These are phyloP conservation scores for Acanthiza pusilla DNA, from an alignment of 2,797 vertebrate species.

Conservation along the genomic window DNA sequence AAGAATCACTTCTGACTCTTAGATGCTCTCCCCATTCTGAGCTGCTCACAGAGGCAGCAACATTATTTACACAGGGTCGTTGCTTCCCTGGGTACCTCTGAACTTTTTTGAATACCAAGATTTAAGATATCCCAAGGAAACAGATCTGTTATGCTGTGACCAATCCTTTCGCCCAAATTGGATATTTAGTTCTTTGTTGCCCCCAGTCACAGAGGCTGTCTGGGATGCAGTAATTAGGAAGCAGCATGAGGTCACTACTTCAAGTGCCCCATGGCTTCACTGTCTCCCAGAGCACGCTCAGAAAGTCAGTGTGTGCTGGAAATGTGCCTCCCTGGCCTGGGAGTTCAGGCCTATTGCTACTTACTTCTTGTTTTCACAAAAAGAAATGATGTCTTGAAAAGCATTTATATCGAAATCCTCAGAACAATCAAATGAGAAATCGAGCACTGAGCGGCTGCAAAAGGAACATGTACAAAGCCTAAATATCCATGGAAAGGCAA, in stretches of 20 bases:
- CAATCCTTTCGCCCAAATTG: not conserved
- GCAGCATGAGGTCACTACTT: not conserved
- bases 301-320: constrained; percentile 7
- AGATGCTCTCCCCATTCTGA: not conserved
- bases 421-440: constrained; percentile 93
- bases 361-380: constrained; percentile 91
- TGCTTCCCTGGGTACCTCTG: not conserved
- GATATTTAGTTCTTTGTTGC: not conserved
- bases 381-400: constrained; percentile 91
- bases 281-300: not conserved
- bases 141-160: not conserved
- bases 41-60: not conserved
- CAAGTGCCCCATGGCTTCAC: not conserved
- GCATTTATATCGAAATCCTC: constrained; percentile 86
- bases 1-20: constrained; percentile 31
- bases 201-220: not conserved
- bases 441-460: constrained; percentile 81
- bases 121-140: not conserved
- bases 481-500: not conserved
- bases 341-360: constrained; percentile 70
- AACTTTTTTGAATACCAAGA: not conserved
- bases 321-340: constrained; percentile 57
- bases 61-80: not conserved
- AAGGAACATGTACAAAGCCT: constrained; percentile 69
- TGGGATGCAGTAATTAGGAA: not conserved